phyloP scores from a whole-genome alignment of 30 jellyfish, hydroid and myxozoan species.

The Morbakka virulenta region DNA sequence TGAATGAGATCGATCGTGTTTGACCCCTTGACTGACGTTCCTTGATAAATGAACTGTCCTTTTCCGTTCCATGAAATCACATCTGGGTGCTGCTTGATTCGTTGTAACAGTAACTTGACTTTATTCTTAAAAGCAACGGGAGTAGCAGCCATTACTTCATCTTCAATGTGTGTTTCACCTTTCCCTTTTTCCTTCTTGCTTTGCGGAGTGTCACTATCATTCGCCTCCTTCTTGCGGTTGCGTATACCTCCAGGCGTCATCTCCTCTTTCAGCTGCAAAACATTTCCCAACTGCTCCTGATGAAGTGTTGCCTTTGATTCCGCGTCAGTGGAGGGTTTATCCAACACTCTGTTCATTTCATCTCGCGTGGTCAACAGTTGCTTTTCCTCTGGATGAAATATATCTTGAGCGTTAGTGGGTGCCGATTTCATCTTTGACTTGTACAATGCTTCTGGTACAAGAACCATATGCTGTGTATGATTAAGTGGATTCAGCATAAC shows the following conservation, averaged over 20 bases:
- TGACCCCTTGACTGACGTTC: background rate
- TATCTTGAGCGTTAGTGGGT: background rate
- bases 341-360: too few species aligned
- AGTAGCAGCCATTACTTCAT: background rate
- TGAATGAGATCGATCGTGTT: background rate
- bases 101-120: background rate
- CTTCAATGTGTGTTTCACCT: background rate
- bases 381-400: background rate
- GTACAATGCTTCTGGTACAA: background rate
- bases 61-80: background rate
- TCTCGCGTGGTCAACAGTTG: too few species aligned
- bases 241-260: background rate
- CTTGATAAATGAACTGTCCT: background rate
- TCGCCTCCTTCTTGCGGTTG: background rate
- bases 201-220: background rate
- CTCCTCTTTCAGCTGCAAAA: background rate
- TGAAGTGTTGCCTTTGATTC: background rate
- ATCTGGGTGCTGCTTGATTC: background rate
- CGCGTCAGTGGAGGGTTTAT: background rate
- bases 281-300: background rate
- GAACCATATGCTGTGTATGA: too few species aligned
- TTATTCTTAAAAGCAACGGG: background rate
- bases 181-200: background rate
- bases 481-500: too few species aligned
- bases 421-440: background rate